A percentile compares a stretch with the other conserved stretches of the same genome.
phyloP scores from a whole-genome alignment of 1,140 invertebrate genomes.

The Cydia pomonella region DNA sequence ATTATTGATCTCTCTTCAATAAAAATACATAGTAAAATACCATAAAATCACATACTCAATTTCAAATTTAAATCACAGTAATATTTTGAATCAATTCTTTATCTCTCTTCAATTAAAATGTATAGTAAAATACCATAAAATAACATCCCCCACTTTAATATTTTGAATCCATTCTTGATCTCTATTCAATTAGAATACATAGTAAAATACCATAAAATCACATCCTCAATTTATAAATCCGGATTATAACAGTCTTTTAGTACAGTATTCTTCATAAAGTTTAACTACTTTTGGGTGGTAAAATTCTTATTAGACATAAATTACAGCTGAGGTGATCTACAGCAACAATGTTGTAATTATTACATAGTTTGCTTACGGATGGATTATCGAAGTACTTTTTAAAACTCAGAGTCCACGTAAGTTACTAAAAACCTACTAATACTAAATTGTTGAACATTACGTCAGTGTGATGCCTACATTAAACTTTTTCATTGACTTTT shows the following conservation, averaged over 20 bases:
- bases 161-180: background rate
- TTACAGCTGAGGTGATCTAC: constrained; percentile 53
- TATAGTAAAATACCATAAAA: constrained; percentile 7
- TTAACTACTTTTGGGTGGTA: constrained; percentile 58
- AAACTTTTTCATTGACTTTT: too few relatives aligned
- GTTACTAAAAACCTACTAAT: too few relatives aligned
- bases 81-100: too few relatives aligned
- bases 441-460: too few relatives aligned
- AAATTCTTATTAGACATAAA: constrained; percentile 66
- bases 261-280: constrained; percentile 48
- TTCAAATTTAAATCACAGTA: too few relatives aligned
- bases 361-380: constrained; percentile 47
- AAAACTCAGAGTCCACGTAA: too few relatives aligned
- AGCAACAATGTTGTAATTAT: constrained; percentile 43
- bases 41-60: constrained; percentile 24
- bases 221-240: constrained; percentile 28
- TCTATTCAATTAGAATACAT: background rate
- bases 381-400: constrained; percentile 23
- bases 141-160: too few relatives aligned
- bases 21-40: background rate
- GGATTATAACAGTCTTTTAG: constrained; percentile 18
- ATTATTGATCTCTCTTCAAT: too few relatives aligned
- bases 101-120: background rate
- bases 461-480: too few relatives aligned
- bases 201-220: constrained; percentile 16